Conservation (phyloP, 2,113 vertebrate species). For the Prolemur simus region DNA sequence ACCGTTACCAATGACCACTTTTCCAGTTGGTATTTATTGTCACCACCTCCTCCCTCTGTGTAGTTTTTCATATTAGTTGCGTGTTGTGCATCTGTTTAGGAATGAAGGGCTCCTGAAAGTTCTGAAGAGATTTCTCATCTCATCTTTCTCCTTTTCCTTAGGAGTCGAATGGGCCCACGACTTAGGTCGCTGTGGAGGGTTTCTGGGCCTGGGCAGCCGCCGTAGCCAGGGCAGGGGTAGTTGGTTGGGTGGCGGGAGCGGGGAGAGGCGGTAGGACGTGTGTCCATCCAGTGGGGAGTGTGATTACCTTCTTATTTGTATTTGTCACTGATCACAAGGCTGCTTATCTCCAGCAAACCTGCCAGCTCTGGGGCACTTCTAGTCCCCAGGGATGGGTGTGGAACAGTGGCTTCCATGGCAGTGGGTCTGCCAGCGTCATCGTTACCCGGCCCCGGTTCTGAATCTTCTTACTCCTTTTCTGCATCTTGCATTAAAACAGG, state of each 20-base stretch:
- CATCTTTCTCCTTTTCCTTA: background rate
- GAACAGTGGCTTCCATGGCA: rapidly evolving
- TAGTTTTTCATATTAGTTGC: background rate
- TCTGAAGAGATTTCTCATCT: background rate
- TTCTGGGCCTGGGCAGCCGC: background rate
- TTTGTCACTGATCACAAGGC: background rate
- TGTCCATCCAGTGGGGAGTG: background rate
- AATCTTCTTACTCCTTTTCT: background rate
- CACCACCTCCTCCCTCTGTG: background rate
- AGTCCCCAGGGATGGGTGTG: background rate
- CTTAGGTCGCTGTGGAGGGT: background rate
- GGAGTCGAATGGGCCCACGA: background rate
- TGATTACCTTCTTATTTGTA: background rate
- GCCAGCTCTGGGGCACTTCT: background rate
- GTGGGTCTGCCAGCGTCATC: background rate
- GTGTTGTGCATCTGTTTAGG: background rate
- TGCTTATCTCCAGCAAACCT: background rate
- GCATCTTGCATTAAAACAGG: background rate
- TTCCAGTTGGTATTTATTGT: background rate
- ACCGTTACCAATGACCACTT: too few species aligned
- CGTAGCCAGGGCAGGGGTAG: too few species aligned
- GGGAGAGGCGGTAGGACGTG: background rate
- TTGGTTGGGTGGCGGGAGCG: background rate
- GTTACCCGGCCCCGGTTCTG: background rate
- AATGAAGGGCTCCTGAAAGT: background rate